These are phyloP conservation scores for Cantharis nigra DNA, from an alignment of 2,888 invertebrate genomes.

Conservation along the genomic window DNA sequence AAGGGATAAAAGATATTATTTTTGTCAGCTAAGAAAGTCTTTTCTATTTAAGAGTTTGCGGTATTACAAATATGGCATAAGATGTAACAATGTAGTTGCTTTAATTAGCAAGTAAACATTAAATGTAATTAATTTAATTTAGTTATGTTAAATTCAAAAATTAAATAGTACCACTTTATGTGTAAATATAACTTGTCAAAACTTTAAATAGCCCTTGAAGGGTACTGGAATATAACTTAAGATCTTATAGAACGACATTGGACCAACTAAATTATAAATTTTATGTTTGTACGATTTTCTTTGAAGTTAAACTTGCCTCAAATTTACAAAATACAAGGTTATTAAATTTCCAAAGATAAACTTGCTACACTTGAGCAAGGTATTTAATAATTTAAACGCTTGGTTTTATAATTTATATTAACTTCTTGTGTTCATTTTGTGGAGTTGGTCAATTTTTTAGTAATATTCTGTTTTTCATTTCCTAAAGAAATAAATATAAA, in stretches of 20 bases:
- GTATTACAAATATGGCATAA: not conserved
- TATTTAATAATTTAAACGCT: not conserved
- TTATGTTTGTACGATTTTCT: slow-evolving; percentile 21
- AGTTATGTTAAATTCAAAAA: not conserved
- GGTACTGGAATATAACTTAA: not conserved
- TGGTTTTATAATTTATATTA: not conserved
- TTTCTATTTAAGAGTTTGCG: not conserved
- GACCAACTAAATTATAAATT: slow-evolving; percentile 13
- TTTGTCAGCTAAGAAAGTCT: not conserved
- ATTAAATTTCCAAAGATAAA: slow-evolving; percentile 23
- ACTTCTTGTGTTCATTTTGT: not conserved
- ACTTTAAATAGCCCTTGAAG: not conserved
- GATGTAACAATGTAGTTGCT: not conserved
- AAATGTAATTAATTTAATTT: not conserved
- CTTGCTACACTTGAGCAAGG: not conserved
- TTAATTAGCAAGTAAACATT: not conserved
- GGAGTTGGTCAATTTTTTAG: not conserved
- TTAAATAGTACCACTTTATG: not conserved
- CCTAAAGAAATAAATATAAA: not conserved
- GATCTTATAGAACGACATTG: slow-evolving; percentile 14
- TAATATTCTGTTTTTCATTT: not conserved
- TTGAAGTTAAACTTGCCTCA: slow-evolving; percentile 16
- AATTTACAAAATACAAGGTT: slow-evolving; percentile 19
- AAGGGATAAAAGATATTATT: not conserved
- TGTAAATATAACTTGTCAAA: not conserved